Evolutionary conservation across 1,140 invertebrate species (phyloP), one percentile per base, ranked within the genome.

Genomic region (Plodia interpunctella): DNA sequence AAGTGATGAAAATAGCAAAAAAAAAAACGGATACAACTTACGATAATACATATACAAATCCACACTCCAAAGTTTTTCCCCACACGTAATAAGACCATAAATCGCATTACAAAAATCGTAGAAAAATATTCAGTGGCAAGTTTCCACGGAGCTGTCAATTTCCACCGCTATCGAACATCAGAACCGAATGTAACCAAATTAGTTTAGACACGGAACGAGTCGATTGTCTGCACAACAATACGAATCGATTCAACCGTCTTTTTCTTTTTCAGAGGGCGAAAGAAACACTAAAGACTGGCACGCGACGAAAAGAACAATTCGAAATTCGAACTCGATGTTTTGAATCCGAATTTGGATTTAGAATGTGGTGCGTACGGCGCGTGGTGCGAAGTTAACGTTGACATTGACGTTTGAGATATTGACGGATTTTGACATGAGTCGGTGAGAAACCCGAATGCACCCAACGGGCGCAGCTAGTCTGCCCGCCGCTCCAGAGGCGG

Each of bases 381-480:
- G 51, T 49, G 38, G 55, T 50, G 69, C 55, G 65, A 44, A 70
- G 67, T 69, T 76, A 25, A 25, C 21, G 21, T 25, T 25, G 21
- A 25, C 21, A 25, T 25, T 25, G 21, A 25, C 2, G 21, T 25
- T 25, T 25, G 21, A 25, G 2, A 25, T 25, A 2, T 25, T 2
- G 74, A 74, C 64, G 67, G 20, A 65, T 13, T 72, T 79, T 75
- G 76, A 72, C 76, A 78, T 78, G 80, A 70, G 77, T 70, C 76
- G 70, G 74, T 54, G 72, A 71, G 80, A 83, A 74, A 88, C 90
- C 91, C 92, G 92, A 89, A 94, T 94, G 93, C 93, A 93, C 92
- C 93, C 93, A 79, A 92, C 92, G 90, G 93, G 93, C 89, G 92
- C 92, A 82, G 91, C 92, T 89, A 94, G 93, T 91, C 94, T 95